These are phyloP conservation scores for Penelope pileata DNA, from an alignment of 2,113 vertebrate genomes.

Conservation along the genomic window DNA sequence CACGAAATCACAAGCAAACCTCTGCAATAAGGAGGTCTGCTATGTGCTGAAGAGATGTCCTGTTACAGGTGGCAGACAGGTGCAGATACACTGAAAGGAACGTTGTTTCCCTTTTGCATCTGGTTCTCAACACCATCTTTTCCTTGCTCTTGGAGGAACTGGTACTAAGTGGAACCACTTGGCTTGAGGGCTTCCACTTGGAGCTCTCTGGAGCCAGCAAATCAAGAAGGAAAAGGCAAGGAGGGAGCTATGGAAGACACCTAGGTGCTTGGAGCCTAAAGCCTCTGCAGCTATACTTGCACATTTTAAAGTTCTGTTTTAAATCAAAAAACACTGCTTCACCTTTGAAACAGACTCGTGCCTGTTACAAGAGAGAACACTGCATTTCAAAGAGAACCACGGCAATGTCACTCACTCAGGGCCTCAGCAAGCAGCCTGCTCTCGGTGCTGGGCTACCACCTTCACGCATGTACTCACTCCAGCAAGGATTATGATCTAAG, in stretches of 20 bases:
- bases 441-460: neutral
- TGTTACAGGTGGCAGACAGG: neutral
- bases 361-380: too few species aligned
- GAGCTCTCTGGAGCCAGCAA: neutral
- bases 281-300: neutral
- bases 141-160: neutral
- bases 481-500: neutral
- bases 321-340: neutral
- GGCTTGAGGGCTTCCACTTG: neutral
- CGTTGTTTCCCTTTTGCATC: neutral
- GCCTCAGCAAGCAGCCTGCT: neutral
- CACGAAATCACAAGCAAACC: neutral
- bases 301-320: neutral
- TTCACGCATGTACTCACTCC: neutral
- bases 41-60: neutral
- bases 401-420: neutral
- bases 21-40: too few species aligned
- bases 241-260: neutral
- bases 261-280: neutral
- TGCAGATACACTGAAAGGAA: neutral
- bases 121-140: neutral
- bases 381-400: neutral
- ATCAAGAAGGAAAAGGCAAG: neutral
- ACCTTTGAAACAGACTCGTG: neutral
- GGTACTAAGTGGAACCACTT: neutral